Base-by-base conservation (phyloP, 2,113 vertebrate species). In the Cyprinodon variegatus region DNA sequence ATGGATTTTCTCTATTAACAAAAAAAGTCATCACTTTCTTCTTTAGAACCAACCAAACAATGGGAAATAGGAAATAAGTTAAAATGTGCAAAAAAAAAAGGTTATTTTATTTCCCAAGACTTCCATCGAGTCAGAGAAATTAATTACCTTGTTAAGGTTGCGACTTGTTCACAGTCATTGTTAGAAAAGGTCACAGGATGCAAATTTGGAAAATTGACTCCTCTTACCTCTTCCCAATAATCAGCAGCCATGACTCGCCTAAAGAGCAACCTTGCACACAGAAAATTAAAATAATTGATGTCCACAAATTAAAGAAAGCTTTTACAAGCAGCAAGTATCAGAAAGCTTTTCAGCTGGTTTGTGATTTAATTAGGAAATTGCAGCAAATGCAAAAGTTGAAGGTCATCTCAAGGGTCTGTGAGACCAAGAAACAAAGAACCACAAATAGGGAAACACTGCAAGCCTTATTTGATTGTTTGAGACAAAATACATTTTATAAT, bases 141-240 rank as follows among this genome's bases (percentile, higher is more conserved):
- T 36, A 67, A 72, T 72, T 46, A 67, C 13, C 43, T 60, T 61
- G 68, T 77, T 61, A 71, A 40, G 29, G 13, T 6, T 66, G 14
- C 20, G 39, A 45, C 46, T 46, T 71, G 50, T 77, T 71, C 13
- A 59, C 57, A 67, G 38, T 39, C 63, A 37, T 74, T 45, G 40
- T 14, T 43, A 13, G 59, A 62, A 78, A 72, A 78, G 64, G 76
- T 41, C 64, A 72, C 10, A 22, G 17, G 48, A 65, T 77, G 61
- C 9, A 70, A 65, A 77, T 70, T 70, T 41, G 13, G 70, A 57
- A 62, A 48, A 48, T 20, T 63, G 61, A 41, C 15, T 14, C 5
- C 59, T 45, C 20, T 17, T 41, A 65, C 70, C 37, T 78, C 62
- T 43, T 36, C 41, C 68, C 36, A 61, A 39, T 70, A 72, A 78